Evolutionary conservation across 2,113 vertebrate genomes (phyloP), one percentile per base, ranked within the genome.

Genomic region (Orcinus orca): DNA sequence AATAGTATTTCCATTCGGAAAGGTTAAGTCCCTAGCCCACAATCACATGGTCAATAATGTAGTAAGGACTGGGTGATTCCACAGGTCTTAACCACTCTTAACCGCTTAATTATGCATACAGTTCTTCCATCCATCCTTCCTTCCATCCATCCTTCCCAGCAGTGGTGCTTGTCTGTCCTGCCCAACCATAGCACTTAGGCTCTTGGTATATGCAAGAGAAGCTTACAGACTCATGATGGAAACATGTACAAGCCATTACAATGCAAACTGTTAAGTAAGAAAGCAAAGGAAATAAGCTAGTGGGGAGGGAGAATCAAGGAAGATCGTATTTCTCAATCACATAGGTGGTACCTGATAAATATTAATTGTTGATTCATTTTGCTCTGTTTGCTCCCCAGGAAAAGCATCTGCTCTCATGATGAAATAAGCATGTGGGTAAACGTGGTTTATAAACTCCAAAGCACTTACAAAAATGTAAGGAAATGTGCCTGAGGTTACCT

Each of bases 321-420:
- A 81, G 53, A n/a, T 80, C 36, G 3, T 68, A 29, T 85, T 88
- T 97, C 85, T 96, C 36, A 90, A 77, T 58, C 73, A 68, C 50
- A 31, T 60, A 84, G 77, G 86, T 88, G 55, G 44, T 91, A 21
- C 67, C 92, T 94, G 97, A 58, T 96, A 87, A 96, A 95, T 96
- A 88, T 83, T 92, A 92, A 96, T 97, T 60, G 36, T 38, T 76
- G 88, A 96, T 97, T 87, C 38, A 94, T 88, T 94, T 94, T 70
- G 41, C 50, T 84, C 88, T 15, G 5, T 90, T 88, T 90, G 74
- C 81, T 95, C 95, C 93, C 63, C 74, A 87, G 97, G 95, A 95
- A 79, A 95, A 95, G 93, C 93, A 95, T 95, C 95, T 97, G 97
- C 88, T 95, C 70, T 90, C 50, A 18, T 1, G 18, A 80, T 41